Base-by-base conservation (phyloP, 2,888 invertebrate species). In the Maniola hyperantus region DNA sequence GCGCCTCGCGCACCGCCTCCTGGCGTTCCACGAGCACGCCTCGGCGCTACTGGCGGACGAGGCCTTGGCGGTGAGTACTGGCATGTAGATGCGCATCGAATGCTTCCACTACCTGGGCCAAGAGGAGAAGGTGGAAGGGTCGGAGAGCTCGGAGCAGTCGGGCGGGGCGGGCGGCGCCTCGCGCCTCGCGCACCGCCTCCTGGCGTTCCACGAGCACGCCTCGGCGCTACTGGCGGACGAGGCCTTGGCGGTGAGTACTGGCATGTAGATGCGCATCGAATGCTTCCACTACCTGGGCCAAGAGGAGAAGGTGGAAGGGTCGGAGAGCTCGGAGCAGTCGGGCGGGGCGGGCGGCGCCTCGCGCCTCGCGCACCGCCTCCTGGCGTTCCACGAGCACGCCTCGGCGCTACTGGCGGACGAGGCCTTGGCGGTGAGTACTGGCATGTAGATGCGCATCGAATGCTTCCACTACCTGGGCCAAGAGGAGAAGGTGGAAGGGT, bases 101-200 rank as follows among this genome's bases (percentile, higher is more conserved):
- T 99, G 99, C 87, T 99, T 99, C 92, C 97, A 97, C 91, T 98
- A 98, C 90, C 92, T 99, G 73, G 93, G 94, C 0, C 92, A 88
- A 68, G 88, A 88, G 75, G 87, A 86, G 71, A 72, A 77, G 36
- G 72, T 64, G 44, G 69, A 67, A 10, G 72, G 34, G 7, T 64
- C 67, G 15, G 71, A 61, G 11, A 65, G 60, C 20, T 57, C 71
- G 54, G 68, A 26, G 88, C 86, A 10, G 65, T 96, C 7, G 96
- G 96, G 88, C 94, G 94, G 50, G 95, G 95, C 83, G 96, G 96
- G 51, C 71, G 90, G 91, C 87, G 89, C 15, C 83, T 83, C 66
- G 83, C 87, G 53, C 80, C 82, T 89, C 1, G 88, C 89, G 63
- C 83, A 79, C 55, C 87, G 89, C 69, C 80, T 89, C 76, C 80